phyloP scores from a whole-genome alignment of 2,113 vertebrate species.

The Varanus komodoensis region DNA sequence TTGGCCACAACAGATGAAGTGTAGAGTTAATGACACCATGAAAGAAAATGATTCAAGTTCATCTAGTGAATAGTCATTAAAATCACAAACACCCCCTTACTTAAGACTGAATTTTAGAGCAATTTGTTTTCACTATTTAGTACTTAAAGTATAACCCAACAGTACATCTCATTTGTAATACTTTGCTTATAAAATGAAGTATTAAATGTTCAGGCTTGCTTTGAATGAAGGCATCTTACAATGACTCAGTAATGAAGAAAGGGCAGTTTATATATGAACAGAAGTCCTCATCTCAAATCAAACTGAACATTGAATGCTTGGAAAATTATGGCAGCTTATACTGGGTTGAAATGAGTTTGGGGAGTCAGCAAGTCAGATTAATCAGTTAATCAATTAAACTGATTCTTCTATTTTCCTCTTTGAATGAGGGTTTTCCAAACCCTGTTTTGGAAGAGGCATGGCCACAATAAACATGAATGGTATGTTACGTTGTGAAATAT shows the following conservation, averaged over 20 bases:
- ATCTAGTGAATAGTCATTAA: conserved; percentile 59
- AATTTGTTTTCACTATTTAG: conserved; percentile 58
- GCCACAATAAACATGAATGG: neutral
- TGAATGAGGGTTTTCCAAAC: too few relatives aligned
- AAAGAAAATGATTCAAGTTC: conserved; percentile 53
- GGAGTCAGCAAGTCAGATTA: neutral
- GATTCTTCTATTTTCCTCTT: neutral
- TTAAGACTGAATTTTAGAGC: conserved; percentile 63
- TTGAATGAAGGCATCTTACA: neutral
- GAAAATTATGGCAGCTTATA: neutral
- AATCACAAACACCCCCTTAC: conserved; percentile 62
- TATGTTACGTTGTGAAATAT: neutral
- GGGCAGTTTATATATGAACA: neutral
- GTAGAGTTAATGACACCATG: conserved; percentile 51
- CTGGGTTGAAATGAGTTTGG: neutral
- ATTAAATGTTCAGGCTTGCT: neutral
- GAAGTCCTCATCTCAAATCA: neutral
- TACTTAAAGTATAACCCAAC: neutral
- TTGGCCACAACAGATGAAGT: neutral
- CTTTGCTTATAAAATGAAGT: neutral
- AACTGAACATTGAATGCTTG: neutral
- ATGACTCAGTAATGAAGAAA: neutral
- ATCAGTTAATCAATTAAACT: neutral
- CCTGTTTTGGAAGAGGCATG: neutral
- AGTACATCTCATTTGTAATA: neutral